Evolutionary conservation across 2,797 vertebrate genomes (phyloP), one percentile per base, ranked within the genome.

Genomic region (Clarias platycephalus): DNA sequence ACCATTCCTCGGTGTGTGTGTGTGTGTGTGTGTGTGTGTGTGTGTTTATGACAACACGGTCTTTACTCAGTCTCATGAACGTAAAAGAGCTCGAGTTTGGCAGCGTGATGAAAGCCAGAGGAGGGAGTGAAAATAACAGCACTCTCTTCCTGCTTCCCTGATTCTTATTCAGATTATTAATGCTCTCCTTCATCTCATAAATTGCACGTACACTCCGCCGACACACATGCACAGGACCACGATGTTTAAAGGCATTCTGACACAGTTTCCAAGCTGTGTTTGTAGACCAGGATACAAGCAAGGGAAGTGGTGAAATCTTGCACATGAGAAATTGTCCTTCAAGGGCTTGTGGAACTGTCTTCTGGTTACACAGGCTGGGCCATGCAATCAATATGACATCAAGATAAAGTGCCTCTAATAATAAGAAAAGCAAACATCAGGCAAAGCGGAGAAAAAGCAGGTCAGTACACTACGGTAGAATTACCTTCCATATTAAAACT

Each of bases 341-440:
- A 79, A 71, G 67, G 63, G 79, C 67, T 82, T 10, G 55, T 75
- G 83, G 66, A 86, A 44, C 60, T 75, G 85, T 87, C 88, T 85
- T 82, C 88, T 80, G n/a, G 81, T 82, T 89, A 82, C 84, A 80
- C 83, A 57, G 79, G 79, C 66, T 79, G 86, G 55, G 26, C 60
- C 70, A 70, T 77, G 44, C 60, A 86, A 90, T 91, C 89, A 89
- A 89, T 88, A 88, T 77, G 81, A 85, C 83, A 86, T 87, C 64
- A 74, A 78, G 86, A 89, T 87, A 86, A 88, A 89, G 80, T 57
- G 62, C 44, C 64, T 84, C 87, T 87, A 90, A 91, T 86, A 87
- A 89, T 87, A 86, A 86, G 75, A 83, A 40, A 62, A 68, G 83
- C 84, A 87, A 83, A 87, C 85, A 87, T 40, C 77, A 86, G 66